Evolutionary conservation across 2,888 invertebrate genomes (phyloP), one percentile per base, ranked within the genome.

Genomic region (Dicycla oo): DNA sequence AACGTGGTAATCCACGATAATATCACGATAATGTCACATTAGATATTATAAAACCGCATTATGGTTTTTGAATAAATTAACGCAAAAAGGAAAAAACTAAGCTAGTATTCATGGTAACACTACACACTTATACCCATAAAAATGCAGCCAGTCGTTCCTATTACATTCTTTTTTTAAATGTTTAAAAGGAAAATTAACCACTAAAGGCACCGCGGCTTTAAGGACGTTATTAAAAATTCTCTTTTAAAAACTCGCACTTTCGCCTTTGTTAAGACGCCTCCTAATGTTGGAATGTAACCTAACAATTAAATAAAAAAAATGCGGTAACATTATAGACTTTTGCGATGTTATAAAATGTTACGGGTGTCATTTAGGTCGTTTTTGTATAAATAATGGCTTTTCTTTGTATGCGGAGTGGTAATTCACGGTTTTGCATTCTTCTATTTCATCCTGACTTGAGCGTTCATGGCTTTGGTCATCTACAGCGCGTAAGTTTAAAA

Each of bases 141-240:
- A 79, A 74, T 66, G 79, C 68, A 68, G 65, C 47, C 79, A 74
- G 70, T 51, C 58, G 53, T 67, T 65, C 38, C 34, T 73, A 75
- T 64, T 75, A 72, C 72, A 69, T 81, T 79, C 71, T 72, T 80
- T 84, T 77, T 83, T 79, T 67, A 73, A 79, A 74, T 60, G 69
- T 80, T 70, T 75, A 80, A 75, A 83, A 82, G 51, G 73, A 75
- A 82, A 80, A 84, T 85, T 85, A 85, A 78, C 85, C 83, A 60
- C 73, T 73, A 75, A 78, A 75, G 63, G 63, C 79, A 45, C 62
- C 53, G 11, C 62, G 43, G 45, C 64, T 58, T 34, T 57, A 64
- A 73, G 34, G 23, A 66, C 72, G 80, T 80, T 82, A 82, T 85
- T 85, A 85, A 85, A 81, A 78, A 75, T 75, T 84, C 85, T 62